Conservation (phyloP, 2,113 vertebrate genomes). For the Epinephelus cyanopodus region DNA sequence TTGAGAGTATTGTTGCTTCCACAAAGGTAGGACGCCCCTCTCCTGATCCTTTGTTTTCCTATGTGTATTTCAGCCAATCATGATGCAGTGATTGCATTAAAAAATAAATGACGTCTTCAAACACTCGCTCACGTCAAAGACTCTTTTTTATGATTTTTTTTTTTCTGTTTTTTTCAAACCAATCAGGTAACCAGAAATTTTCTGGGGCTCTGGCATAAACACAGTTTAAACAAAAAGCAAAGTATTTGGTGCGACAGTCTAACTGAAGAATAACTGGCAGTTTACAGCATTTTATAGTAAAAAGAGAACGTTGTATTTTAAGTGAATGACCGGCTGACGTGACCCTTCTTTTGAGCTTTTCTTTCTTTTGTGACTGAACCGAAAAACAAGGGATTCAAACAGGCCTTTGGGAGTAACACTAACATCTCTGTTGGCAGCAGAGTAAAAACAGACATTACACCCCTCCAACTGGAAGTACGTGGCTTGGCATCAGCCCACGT, state of each 20-base stretch:
- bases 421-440: constrained; percentile 56
- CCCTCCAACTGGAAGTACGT: constrained; percentile 54
- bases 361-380: constrained; percentile 10
- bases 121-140: too few species aligned
- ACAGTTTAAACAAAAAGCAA: background rate
- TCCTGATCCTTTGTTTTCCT: too few species aligned
- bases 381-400: constrained; percentile 13
- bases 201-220: background rate
- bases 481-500: constrained; percentile 62
- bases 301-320: background rate
- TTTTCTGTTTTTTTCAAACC: too few species aligned
- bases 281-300: background rate
- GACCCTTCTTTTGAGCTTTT: background rate
- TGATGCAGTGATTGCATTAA: too few species aligned
- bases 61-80: too few species aligned
- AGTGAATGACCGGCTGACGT: background rate
- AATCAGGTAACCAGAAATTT: background rate
- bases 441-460: constrained; percentile 58
- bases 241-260: background rate
- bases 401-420: constrained; percentile 38
- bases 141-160: too few species aligned
- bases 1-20: too few species aligned
- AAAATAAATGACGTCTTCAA: too few species aligned
- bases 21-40: too few species aligned
- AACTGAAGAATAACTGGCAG: background rate